phyloP scores from a whole-genome alignment of 1,140 invertebrate genomes.

The Penaeus japonicus region DNA sequence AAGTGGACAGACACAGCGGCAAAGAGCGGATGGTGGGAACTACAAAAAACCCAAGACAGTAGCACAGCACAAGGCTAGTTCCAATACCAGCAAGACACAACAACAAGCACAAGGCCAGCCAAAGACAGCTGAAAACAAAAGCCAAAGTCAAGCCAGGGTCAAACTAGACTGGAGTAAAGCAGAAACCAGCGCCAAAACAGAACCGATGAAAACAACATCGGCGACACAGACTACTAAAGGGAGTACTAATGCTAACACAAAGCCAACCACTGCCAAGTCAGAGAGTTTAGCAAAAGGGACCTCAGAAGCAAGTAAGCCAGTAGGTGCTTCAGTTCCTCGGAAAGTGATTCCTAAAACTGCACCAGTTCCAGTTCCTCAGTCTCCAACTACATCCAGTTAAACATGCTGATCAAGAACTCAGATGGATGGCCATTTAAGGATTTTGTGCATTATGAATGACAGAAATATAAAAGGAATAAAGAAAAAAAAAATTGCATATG shows the following conservation, averaged over 20 bases:
- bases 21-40: constrained; percentile 17
- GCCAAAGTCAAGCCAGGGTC: constrained; percentile 3
- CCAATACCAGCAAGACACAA: not conserved
- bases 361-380: constrained; percentile 40
- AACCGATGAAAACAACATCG: not conserved
- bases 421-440: no score
- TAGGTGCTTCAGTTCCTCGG: not conserved
- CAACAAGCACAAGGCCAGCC: not conserved
- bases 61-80: constrained; percentile 21
- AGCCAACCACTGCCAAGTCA: not conserved
- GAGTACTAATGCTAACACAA: not conserved
- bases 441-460: no score
- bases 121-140: constrained; percentile 30
- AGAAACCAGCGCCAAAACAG: not conserved
- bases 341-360: constrained; percentile 27
- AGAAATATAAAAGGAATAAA: no score
- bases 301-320: not conserved
- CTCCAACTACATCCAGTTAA: constrained; percentile 37
- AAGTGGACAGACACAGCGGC: constrained; percentile 45
- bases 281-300: not conserved
- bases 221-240: constrained; percentile 2
- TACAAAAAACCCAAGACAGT: constrained; percentile 32
- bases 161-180: constrained; percentile 2
- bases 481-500: no score
- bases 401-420: no score